phyloP scores from a whole-genome alignment of 2,797 vertebrate genomes.

The Furcifer pardalis region DNA sequence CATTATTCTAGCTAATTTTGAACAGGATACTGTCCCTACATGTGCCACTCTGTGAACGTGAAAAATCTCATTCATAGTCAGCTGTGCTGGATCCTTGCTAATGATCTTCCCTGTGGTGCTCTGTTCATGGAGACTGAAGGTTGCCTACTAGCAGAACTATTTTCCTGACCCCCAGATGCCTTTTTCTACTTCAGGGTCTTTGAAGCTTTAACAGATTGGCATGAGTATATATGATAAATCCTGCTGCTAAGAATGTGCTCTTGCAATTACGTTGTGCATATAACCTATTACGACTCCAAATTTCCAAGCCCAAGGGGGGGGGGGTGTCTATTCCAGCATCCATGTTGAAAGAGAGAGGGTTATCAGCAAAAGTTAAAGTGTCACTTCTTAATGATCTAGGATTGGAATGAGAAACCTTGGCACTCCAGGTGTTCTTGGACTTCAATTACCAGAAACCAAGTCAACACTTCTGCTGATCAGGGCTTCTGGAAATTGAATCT shows the following conservation, averaged over 20 bases:
- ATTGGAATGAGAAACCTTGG: no score
- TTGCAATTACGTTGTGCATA: slow-evolving; percentile 45
- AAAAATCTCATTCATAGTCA: slow-evolving; percentile 64
- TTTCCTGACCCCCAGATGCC: slow-evolving; percentile 57
- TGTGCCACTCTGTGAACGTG: slow-evolving; percentile 53
- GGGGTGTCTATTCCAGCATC: slow-evolving; percentile 34
- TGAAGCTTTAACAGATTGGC: slow-evolving; percentile 67
- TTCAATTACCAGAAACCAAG: no score
- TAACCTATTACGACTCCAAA: slow-evolving; percentile 64
- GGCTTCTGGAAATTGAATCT: no score
- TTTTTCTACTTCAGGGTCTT: slow-evolving; percentile 70
- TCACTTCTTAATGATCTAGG: slow-evolving; percentile 23
- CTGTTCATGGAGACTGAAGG: slow-evolving; percentile 23
- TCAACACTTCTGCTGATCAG: no score
- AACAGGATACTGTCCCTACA: slow-evolving; percentile 55
- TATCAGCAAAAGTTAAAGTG: slow-evolving; percentile 26
- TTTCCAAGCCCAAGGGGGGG: slow-evolving; percentile 62
- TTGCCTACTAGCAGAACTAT: slow-evolving; percentile 36
- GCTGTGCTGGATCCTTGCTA: slow-evolving; percentile 55
- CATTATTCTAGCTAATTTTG: slow-evolving; percentile 66
- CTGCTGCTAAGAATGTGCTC: slow-evolving; percentile 71
- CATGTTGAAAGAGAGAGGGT: slow-evolving; percentile 31
- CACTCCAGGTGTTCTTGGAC: no score
- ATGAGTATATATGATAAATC: slow-evolving; percentile 63
- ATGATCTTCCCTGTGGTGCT: slow-evolving; percentile 59